Evolutionary conservation across 2,797 vertebrate genomes (phyloP).

Genomic region (Anas acuta): DNA sequence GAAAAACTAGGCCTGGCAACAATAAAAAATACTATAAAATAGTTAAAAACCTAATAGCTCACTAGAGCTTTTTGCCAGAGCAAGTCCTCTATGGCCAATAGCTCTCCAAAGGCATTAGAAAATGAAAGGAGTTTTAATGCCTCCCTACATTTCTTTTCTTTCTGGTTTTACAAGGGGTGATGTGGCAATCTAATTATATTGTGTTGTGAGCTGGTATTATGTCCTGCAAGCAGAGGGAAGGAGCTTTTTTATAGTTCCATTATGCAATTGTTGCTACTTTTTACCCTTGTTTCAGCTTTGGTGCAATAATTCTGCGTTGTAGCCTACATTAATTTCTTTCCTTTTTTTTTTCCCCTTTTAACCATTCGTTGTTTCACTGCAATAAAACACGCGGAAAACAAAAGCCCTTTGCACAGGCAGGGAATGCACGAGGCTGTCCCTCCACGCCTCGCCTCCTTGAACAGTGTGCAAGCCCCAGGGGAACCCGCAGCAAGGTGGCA

Average conservation of each 20-base stretch:
- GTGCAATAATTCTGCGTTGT: conserved; percentile 32
- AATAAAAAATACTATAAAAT: conserved; percentile 61
- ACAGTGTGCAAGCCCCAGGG: neutral
- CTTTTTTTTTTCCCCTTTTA: neutral
- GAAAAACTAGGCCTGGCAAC: conserved; percentile 53
- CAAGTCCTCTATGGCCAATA: conserved; percentile 46
- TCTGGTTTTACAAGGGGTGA: conserved; percentile 58
- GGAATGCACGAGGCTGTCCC: neutral
- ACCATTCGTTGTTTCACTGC: neutral
- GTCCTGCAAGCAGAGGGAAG: conserved; percentile 52
- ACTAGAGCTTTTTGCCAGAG: conserved; percentile 61
- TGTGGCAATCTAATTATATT: conserved; percentile 63
- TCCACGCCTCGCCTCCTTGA: neutral
- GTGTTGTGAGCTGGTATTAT: conserved; percentile 44
- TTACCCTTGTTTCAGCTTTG: conserved; percentile 16
- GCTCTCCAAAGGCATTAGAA: conserved; percentile 60
- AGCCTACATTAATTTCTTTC: neutral
- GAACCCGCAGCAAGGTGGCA: neutral
- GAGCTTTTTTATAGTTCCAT: conserved; percentile 62
- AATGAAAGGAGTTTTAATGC: conserved; percentile 63
- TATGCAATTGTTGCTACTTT: conserved; percentile 57
- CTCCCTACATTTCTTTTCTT: conserved; percentile 62
- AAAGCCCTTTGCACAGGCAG: neutral
- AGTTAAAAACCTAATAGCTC: conserved; percentile 72
- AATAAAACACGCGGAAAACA: conserved; percentile 28